Evolutionary conservation across 2,888 invertebrate species (phyloP).

Genomic region (Drosophila nigricruria): DNA sequence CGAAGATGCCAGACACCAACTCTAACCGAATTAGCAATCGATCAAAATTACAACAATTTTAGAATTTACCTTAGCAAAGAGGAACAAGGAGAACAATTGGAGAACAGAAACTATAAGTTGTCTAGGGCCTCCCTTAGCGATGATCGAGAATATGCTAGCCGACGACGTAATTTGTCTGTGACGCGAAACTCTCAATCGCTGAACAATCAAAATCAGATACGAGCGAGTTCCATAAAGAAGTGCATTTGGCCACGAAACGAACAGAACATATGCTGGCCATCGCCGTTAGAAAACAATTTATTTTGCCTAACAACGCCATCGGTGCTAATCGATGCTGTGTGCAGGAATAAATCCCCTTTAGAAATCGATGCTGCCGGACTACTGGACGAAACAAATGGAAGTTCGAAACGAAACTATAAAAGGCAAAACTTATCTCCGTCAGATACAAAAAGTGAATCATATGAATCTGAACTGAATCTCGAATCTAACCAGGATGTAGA

Average conservation of each 20-base stretch:
- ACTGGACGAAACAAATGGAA: neutral
- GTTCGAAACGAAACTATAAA: neutral
- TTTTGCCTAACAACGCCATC: constrained; percentile 30
- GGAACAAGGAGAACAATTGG: neutral
- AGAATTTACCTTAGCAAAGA: neutral
- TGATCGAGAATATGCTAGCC: constrained; percentile 17
- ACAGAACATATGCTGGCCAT: neutral
- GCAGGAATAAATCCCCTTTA: constrained; percentile 4
- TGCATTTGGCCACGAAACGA: constrained; percentile 15
- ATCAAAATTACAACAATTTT: constrained; percentile 4
- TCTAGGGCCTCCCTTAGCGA: constrained; percentile 8
- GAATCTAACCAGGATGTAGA: constrained; percentile 1
- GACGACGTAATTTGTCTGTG: neutral
- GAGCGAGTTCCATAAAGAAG: neutral
- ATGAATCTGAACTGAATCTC: neutral
- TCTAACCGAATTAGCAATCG: constrained; percentile 10
- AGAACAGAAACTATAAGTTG: constrained; percentile 8
- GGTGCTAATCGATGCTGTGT: constrained; percentile 23
- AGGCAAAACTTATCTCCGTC: neutral
- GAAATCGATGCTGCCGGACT: neutral
- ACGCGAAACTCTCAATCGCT: constrained; percentile 14
- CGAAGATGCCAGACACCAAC: constrained; percentile 24
- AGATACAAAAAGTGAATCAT: neutral
- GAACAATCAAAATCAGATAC: constrained; percentile 12
- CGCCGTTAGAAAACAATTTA: constrained; percentile 17